Percentiles rank a stretch among this genome's conserved stretches.
These are phyloP conservation scores for Magallana ariakensis DNA, from an alignment of 1,140 invertebrate genomes.

Conservation along the genomic window DNA sequence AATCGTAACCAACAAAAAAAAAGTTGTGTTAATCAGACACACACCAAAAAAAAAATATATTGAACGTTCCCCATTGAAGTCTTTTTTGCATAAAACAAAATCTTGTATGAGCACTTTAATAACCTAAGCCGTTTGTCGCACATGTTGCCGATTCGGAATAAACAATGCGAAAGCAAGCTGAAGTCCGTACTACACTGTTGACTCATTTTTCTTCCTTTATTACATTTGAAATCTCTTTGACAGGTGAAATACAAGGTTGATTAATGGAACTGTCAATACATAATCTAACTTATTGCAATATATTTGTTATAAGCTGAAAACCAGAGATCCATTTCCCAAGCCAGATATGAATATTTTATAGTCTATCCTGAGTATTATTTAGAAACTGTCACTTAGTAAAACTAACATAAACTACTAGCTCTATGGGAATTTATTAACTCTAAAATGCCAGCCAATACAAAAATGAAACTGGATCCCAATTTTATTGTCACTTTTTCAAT, in stretches of 20 bases:
- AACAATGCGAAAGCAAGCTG: background rate
- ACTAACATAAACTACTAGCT: background rate
- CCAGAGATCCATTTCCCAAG: conserved; percentile 29
- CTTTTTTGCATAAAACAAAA: conserved; percentile 2
- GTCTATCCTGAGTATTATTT: background rate
- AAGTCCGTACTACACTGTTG: background rate
- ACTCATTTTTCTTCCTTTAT: conserved; percentile 25
- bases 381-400: conserved; percentile 6
- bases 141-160: background rate
- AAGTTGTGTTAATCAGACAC: conserved; percentile 22
- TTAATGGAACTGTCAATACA: conserved; percentile 25
- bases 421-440: background rate
- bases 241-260: conserved; percentile 31
- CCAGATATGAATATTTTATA: conserved; percentile 37
- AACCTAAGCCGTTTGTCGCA: background rate
- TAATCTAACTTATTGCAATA: conserved; percentile 37
- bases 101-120: background rate
- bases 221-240: conserved; percentile 35
- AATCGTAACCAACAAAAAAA: conserved; percentile 1
- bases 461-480: too few species aligned
- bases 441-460: background rate
- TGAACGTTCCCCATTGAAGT: background rate
- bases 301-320: conserved; percentile 26
- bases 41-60: background rate
- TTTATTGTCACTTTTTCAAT: too few species aligned